A percentile compares a stretch with the other conserved stretches of the same genome.
Conservation (phyloP, 2,888 invertebrate genomes). For the Mesorhabditis spiculigera region DNA sequence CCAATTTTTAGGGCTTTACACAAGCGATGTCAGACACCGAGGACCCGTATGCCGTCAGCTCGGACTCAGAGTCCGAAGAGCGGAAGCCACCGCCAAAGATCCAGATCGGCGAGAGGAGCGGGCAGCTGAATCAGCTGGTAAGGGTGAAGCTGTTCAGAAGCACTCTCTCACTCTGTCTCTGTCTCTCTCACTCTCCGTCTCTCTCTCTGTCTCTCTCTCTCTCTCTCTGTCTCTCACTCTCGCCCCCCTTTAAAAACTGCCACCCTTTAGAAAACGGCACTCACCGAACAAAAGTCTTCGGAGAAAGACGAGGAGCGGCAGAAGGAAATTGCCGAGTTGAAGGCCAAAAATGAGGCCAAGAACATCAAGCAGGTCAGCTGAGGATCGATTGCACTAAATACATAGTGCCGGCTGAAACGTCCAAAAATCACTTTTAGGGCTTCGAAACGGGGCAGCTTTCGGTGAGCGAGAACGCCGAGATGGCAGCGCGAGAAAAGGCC, state of each 20-base stretch:
- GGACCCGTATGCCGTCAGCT: conserved; percentile 56
- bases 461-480: conserved; percentile 35
- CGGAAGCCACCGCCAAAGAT: conserved; percentile 51
- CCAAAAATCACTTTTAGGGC: conserved; percentile 22
- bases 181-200: not conserved
- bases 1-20: not conserved
- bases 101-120: conserved; percentile 49
- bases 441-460: conserved; percentile 38
- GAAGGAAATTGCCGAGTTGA: conserved; percentile 50
- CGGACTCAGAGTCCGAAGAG: conserved; percentile 55
- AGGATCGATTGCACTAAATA: conserved; percentile 3
- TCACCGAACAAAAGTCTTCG: conserved; percentile 39
- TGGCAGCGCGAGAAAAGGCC: conserved; percentile 27
- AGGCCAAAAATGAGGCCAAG: conserved; percentile 38
- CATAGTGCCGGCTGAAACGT: not conserved
- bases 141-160: conserved; percentile 10
- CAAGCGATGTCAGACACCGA: conserved; percentile 49
- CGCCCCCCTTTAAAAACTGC: not conserved
- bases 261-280: conserved; percentile 48
- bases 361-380: conserved; percentile 47
- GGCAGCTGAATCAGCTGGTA: conserved; percentile 51
- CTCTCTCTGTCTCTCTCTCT: conserved; percentile 7
- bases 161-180: not conserved
- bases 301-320: conserved; percentile 45
- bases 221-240: conserved; percentile 1